Conservation (phyloP, 2,888 invertebrate species). For the Tenthredo scrophulariae region DNA sequence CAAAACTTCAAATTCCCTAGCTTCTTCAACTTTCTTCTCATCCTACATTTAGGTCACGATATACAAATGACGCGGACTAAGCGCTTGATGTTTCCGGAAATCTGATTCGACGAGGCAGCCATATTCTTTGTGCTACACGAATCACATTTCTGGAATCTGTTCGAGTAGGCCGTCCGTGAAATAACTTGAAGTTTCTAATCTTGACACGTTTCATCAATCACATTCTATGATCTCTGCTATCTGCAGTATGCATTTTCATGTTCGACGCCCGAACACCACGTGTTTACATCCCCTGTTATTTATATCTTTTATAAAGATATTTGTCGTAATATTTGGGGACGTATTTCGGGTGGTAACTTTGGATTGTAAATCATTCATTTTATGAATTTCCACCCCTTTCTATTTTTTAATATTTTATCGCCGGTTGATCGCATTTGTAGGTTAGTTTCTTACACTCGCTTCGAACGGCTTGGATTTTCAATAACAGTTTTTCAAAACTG, state of each 20-base stretch:
- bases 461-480: background rate
- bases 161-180: background rate
- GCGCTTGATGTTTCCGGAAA: background rate
- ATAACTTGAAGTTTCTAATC: background rate
- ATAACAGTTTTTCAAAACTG: background rate
- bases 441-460: background rate
- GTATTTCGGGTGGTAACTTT: background rate
- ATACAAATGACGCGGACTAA: background rate
- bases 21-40: background rate
- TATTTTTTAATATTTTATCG: too few relatives aligned
- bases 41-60: background rate
- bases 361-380: background rate
- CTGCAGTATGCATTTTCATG: background rate
- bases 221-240: background rate
- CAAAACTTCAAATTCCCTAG: slow-evolving; percentile 27
- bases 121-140: background rate
- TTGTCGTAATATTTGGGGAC: background rate
- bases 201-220: background rate
- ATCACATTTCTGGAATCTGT: background rate
- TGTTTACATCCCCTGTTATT: background rate
- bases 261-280: background rate
- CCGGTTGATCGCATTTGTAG: background rate
- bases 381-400: background rate
- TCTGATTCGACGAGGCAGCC: background rate
- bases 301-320: background rate